Evolutionary conservation across 2,797 vertebrate genomes (phyloP), one percentile per base, ranked within the genome.

Genomic region (Helostoma temminkii): DNA sequence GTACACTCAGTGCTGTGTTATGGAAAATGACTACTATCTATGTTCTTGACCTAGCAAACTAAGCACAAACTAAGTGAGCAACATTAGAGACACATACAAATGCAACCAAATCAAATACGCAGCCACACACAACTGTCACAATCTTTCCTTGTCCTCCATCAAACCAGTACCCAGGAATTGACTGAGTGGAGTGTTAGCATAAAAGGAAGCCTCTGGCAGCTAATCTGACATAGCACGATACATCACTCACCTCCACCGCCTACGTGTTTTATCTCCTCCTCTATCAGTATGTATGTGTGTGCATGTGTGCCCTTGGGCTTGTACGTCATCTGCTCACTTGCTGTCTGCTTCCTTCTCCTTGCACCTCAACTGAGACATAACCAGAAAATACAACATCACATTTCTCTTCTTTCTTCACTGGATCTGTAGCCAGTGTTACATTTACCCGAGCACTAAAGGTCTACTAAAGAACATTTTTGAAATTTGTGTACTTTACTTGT

Each of bases 231-330:
- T 52, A 25, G 30, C 21, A 45, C 69, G 58, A 66, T 41, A 55
- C 42, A 74, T 43, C 47, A 21, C 39, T 64, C 74, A 67, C 74
- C 71, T 68, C 71, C n/a, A 52, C 64, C 59, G 54, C 70, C 80
- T 66, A 60, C 57, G 14, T 26, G 19, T 48, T 67, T 32, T 42
- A 28, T 41, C n/a, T 22, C 2, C 22, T 8, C 49, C 3, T 61
- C 18, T 30, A 9, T 49, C 4, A 41, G 22, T 46, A 10, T 15
- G 45, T 45, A 30, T 37, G 12, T 70, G 8, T 21, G 8, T 21
- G 25, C 21, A 21, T 54, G 59, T 45, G 18, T 26, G n/a, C 28
- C 59, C 30, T 34, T 24, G 8, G 32, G 76, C 26, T 16, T 59
- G 67, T 59, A 59, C 50, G 62, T 66, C 32, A 65, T 58, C 42